phyloP scores from a whole-genome alignment of 2,797 vertebrate genomes.

The Enteromius mattozi region DNA sequence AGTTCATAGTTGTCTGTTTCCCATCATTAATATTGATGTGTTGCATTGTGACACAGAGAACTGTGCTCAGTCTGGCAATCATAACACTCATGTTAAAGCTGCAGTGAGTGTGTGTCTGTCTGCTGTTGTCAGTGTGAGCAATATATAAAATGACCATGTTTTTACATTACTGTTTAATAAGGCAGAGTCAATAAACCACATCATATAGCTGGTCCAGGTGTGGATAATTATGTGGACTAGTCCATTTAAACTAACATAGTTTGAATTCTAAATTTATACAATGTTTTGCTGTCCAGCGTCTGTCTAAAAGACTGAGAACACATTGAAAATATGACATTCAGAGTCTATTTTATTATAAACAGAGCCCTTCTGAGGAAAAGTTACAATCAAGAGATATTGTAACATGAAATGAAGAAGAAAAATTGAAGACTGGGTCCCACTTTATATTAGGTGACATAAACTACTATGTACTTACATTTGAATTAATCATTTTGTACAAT shows the following conservation, averaged over 20 bases:
- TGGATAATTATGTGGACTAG: background rate
- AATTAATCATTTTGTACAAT: no score
- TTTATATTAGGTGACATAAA: no score
- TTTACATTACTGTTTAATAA: slow-evolving; percentile 10
- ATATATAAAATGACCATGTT: background rate
- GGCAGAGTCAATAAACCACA: background rate
- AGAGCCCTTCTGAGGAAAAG: background rate
- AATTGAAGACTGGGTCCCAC: no score
- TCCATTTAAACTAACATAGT: background rate
- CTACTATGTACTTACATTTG: no score
- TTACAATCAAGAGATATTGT: background rate
- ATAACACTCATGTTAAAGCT: background rate
- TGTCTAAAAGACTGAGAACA: background rate
- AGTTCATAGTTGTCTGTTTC: slow-evolving; percentile 45
- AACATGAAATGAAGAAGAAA: background rate
- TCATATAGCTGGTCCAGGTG: background rate
- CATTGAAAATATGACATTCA: background rate
- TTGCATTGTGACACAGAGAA: slow-evolving; percentile 34
- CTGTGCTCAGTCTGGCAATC: slow-evolving; percentile 16
- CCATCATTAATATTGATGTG: slow-evolving; percentile 41
- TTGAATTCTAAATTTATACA: background rate
- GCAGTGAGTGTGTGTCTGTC: background rate
- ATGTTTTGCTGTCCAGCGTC: background rate
- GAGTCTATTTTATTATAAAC: background rate
- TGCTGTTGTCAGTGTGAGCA: background rate